Base-by-base conservation (phyloP, 1,140 invertebrate species). In the Euura lappo region DNA sequence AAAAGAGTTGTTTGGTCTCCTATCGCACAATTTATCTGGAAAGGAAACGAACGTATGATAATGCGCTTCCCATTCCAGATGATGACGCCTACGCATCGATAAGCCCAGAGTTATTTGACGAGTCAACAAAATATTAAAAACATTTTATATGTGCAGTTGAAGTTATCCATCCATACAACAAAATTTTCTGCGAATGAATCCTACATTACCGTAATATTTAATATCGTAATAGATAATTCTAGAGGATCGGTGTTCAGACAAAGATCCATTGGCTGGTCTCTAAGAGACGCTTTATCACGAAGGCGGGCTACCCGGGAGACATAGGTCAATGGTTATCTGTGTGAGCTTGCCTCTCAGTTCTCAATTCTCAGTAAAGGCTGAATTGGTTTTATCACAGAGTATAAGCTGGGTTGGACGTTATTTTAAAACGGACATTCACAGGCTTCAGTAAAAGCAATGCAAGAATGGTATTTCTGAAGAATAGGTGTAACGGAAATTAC, bases 401-500 rank as follows among this genome's bases (percentile, higher is more conserved):
- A 60, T 60, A 60, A 60, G 51, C 51, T 10, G 8, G 51, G n/a
- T 10, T 60, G 51, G n/a, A n/a, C 5, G 2, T 51, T 51, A 51
- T 7, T 7, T 51, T 51, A 51, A 51, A 51, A 7, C 11, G n/a
- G n/a, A n/a, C n/a, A n/a, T n/a, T n/a, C n/a, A n/a, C n/a, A n/a
- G n/a, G n/a, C n/a, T n/a, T n/a, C n/a, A n/a, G n/a, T n/a, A n/a
- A n/a, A n/a, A n/a, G n/a, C n/a, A n/a, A n/a, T n/a, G n/a, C n/a
- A n/a, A n/a, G n/a, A n/a, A 28, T 28, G 28, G 28, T 28, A 28
- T 28, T 28, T 28, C 28, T 28, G 28, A 28, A 28, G 28, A 28
- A 28, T 28, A 28, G 0, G 28, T 28, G 28, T 28, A 28, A 28
- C 1, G 28, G 28, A 28, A 28, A 28, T 89, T 89, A 96, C 97